Percentiles rank a stretch among this genome's conserved stretches.
Evolutionary conservation across 2,113 vertebrate species (phyloP).

Genomic region (Semnornis frantzii): DNA sequence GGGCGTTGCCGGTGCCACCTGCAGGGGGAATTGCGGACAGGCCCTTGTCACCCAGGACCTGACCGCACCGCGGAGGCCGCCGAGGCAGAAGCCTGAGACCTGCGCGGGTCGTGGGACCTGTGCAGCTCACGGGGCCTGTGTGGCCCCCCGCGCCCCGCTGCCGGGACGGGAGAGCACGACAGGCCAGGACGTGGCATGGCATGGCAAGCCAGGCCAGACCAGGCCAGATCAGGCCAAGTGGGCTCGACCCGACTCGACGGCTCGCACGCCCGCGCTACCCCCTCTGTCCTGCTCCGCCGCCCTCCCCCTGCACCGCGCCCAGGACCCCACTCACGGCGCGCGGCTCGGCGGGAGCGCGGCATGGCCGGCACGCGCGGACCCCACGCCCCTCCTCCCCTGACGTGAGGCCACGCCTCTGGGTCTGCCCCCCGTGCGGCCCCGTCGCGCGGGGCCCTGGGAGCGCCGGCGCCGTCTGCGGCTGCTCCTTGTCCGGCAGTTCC

Average conservation of each 20-base stretch:
- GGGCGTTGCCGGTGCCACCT: not conserved
- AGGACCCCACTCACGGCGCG: not conserved
- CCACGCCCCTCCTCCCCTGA: not conserved
- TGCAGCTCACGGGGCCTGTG: not conserved
- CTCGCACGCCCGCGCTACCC: not conserved
- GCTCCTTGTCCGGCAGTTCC: not conserved
- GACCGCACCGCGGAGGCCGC: not conserved
- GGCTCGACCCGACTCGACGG: not conserved
- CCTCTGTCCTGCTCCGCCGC: not conserved
- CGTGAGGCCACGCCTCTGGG: not conserved
- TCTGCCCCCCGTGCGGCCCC: not conserved
- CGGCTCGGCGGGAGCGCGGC: not conserved
- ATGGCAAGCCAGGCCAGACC: not conserved
- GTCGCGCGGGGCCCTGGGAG: conserved; percentile 12
- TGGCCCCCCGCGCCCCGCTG: not conserved
- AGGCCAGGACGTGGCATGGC: not conserved
- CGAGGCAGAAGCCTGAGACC: too few species aligned
- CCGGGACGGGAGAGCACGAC: not conserved
- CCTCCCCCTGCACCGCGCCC: not conserved
- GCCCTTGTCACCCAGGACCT: not conserved
- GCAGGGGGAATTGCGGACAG: not conserved
- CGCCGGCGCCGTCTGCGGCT: not conserved
- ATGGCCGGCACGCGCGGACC: not conserved
- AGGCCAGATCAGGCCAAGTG: not conserved
- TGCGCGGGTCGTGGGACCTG: not conserved